Conservation (phyloP, 1,140 invertebrate species). For the Calliphora vicina region DNA sequence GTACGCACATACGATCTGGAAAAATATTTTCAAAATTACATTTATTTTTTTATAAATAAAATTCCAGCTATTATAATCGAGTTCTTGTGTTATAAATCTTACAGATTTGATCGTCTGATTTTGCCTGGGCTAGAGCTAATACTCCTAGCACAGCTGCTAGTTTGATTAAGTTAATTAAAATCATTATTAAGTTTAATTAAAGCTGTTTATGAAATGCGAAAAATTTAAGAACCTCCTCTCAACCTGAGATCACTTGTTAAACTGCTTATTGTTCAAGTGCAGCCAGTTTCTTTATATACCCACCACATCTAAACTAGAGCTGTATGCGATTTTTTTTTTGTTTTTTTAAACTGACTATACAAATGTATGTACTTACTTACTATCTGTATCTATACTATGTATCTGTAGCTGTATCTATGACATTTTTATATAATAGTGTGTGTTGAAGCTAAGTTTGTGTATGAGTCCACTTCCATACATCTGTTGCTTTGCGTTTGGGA, state of each 20-base stretch:
- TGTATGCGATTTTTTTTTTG: not conserved
- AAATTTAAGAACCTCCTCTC: not conserved
- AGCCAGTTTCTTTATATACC: slow-evolving; percentile 39
- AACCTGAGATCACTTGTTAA: not conserved
- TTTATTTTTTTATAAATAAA: too few species aligned
- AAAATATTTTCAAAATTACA: not conserved
- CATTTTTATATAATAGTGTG: not conserved
- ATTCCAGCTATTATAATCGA: too few species aligned
- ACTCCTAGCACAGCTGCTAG: slow-evolving; percentile 17
- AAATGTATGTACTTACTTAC: not conserved
- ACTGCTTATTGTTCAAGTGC: slow-evolving; percentile 18
- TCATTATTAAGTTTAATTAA: not conserved
- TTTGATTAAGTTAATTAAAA: not conserved
- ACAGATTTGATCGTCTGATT: slow-evolving; percentile 39
- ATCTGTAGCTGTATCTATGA: not conserved
- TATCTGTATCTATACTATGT: not conserved
- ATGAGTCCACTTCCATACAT: not conserved
- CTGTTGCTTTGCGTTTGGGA: slow-evolving; percentile 14
- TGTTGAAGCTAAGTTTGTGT: not conserved
- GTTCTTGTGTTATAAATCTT: slow-evolving; percentile 30
- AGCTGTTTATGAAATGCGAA: not conserved
- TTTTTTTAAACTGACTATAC: not conserved
- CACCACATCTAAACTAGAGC: not conserved
- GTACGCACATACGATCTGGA: slow-evolving; percentile 77
- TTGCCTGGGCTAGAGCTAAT: slow-evolving; percentile 1